Evolutionary conservation across 1,140 invertebrate genomes (phyloP), one percentile per base, ranked within the genome.

Genomic region (Sycophila sp.): DNA sequence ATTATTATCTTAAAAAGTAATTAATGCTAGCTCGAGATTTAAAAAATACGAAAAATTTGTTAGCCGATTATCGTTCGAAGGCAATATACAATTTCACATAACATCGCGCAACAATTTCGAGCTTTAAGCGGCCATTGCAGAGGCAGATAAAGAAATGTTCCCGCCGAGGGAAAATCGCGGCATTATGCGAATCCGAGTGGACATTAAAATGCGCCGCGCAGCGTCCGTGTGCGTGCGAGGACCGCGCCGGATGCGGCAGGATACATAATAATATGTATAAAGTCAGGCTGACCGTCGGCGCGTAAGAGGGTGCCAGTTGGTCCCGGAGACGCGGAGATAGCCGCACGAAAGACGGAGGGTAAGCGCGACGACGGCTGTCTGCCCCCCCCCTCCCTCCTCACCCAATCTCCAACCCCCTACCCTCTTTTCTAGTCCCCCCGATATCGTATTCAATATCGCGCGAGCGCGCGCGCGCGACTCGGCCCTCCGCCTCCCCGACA

Each of bases 101-200:
- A n/a, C n/a, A n/a, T n/a, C n/a, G n/a, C n/a, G n/a, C n/a, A n/a
- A n/a, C n/a, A n/a, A n/a, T n/a, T n/a, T n/a, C n/a, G n/a, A n/a
- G n/a, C n/a, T n/a, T n/a, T n/a, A n/a, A n/a, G n/a, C n/a, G n/a
- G n/a, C n/a, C n/a, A n/a, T n/a, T n/a, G n/a, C n/a, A 68, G 13
- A 65, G 26, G 58, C 70, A 69, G 69, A 56, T 56, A 70, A 60
- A 58, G 34, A 66, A 26, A 73, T 69, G 62, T 75, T 70, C 68
- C 65, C 17, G 49, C 49, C 13, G 49, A 66, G 19, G 71, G 69
- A 53, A 67, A 56, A 30, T 73, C 19, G 47, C 47, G 19, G 32
- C 19, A 38, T 65, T 38, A 53, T 53, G 34, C 22, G 45, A 65
- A 47, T 53, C 13, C 32, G 47, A 53, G 24, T 8, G 26, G 59